Evolutionary conservation across 2,888 invertebrate species (phyloP), one percentile per base, ranked within the genome.

Genomic region (Sturmia bella): DNA sequence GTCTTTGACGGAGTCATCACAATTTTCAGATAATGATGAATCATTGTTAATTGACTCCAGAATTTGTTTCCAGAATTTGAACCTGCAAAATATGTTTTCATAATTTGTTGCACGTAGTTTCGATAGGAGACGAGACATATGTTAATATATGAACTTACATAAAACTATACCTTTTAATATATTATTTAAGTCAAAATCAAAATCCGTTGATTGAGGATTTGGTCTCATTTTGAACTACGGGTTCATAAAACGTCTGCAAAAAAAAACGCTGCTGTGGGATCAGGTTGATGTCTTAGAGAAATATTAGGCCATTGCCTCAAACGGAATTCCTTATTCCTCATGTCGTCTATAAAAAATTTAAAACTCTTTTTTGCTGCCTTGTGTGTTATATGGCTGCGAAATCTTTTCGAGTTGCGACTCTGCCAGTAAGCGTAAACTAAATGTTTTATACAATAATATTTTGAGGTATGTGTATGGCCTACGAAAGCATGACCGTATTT

Each of bases 1-100:
- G 56, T 69, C 69, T 69, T 69, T 69, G 69, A 69, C 69, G 54
- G 45, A 69, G 41, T 69, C 43, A 69, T 69, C 66, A 66, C 52
- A 66, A 66, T 66, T 52, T 66, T 50, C 69, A 69, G 69, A 69
- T 43, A 69, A 57, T 54, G 56, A 69, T 69, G 69, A 69, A 32
- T 69, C 54, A 69, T 54, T 66, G 66, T 54, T 66, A 66, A 19
- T 66, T 66, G 66, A 66, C 19, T 69, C 69, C 24, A 56, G 24
- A 69, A 24, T 56, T 69, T 56, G 56, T 45, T 69, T 69, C 54
- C 56, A 69, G 69, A 69, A 56, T 69, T 69, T 69, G 15, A 52
- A 68, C 54, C 68, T 54, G 68, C 52, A 68, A 54, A 68, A 27
- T 41, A 41, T 68, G 68, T 24, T 39, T 52, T 68, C 68, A 68